Conservation (phyloP, 2,797 vertebrate species). For the Bradypodion pumilum region DNA sequence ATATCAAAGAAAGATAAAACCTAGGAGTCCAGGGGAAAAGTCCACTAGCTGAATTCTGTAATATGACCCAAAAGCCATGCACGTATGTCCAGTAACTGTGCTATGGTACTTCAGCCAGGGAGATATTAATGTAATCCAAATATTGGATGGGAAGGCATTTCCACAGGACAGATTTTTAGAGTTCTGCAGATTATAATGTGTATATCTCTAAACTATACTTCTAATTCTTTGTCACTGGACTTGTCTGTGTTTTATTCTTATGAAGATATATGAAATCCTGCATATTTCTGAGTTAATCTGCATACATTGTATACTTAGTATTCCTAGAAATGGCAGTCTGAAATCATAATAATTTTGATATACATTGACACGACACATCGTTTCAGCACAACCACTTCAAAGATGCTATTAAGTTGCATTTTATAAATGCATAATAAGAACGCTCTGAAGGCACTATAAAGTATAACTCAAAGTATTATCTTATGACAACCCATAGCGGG, state of each 20-base stretch:
- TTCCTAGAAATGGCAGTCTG: conserved; percentile 52
- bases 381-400: conserved; percentile 57
- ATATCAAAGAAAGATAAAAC: background rate
- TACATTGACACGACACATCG: conserved; percentile 54
- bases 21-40: background rate
- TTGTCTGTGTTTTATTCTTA: conserved; percentile 53
- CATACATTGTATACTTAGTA: conserved; percentile 56
- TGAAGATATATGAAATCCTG: conserved; percentile 60
- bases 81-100: background rate
- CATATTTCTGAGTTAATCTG: conserved; percentile 63
- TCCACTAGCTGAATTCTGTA: background rate
- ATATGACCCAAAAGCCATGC: background rate
- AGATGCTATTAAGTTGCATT: conserved; percentile 60
- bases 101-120: background rate
- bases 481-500: conserved; percentile 48
- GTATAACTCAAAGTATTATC: conserved; percentile 37
- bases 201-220: background rate
- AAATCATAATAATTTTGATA: conserved; percentile 67
- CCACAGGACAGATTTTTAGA: conserved; percentile 32
- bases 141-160: conserved; percentile 55
- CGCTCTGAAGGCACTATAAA: conserved; percentile 45
- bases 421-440: conserved; percentile 57
- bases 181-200: background rate
- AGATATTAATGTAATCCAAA: background rate
- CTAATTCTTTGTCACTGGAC: conserved; percentile 47